These are phyloP conservation scores for Neotragus moschatus DNA, from an alignment of 2,113 vertebrate species.

Conservation along the genomic window DNA sequence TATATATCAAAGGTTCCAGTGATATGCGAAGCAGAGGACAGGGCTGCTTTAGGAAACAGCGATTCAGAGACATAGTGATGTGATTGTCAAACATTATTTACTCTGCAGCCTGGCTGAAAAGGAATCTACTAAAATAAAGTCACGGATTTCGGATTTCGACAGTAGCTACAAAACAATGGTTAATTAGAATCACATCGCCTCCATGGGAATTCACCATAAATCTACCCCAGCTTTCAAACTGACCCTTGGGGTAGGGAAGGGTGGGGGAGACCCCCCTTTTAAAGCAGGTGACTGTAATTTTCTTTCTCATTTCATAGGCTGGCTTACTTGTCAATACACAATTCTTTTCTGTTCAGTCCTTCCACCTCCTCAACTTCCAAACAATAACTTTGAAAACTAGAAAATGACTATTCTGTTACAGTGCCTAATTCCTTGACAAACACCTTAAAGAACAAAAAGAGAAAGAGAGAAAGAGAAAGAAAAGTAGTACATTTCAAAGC, in stretches of 20 bases:
- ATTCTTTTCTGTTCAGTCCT: conserved; percentile 11
- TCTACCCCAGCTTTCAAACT: not conserved
- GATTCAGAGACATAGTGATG: not conserved
- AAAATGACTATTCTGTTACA: conserved; percentile 50
- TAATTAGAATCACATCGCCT: not conserved
- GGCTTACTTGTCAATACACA: conserved; percentile 28
- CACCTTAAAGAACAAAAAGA: conserved; percentile 9
- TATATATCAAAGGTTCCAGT: not conserved
- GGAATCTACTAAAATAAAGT: not conserved
- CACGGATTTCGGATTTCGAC: not conserved
- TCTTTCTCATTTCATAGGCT: not conserved
- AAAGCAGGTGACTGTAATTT: not conserved
- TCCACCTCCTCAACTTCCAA: conserved; percentile 52
- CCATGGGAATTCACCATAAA: not conserved
- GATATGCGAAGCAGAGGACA: not conserved
- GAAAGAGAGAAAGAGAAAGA: not conserved
- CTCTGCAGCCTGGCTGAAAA: not conserved
- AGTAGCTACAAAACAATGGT: not conserved
- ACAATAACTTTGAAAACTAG: conserved; percentile 52
- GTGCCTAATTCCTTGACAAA: conserved; percentile 53
- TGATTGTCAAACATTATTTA: not conserved
- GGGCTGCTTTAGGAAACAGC: not conserved
- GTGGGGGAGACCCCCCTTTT: not conserved
- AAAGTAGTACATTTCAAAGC: conserved; percentile 39
- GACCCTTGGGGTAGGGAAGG: not conserved